Evolutionary conservation across 2,113 vertebrate species (phyloP), one percentile per base, ranked within the genome.

Genomic region (Oxyura jamaicensis): DNA sequence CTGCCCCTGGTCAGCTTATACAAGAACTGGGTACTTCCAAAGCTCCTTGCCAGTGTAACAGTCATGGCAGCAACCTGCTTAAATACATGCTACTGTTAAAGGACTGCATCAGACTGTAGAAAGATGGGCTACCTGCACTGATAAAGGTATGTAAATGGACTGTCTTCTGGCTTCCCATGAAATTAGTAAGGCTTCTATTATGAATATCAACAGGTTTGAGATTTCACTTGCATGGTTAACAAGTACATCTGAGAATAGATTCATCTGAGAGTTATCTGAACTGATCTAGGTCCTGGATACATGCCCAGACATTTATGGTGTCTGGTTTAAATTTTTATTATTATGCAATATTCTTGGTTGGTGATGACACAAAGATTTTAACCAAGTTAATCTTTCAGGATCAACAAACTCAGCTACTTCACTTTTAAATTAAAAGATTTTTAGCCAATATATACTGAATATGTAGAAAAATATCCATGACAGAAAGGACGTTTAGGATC

Each of bases 321-420:
- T 48, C 91, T 93, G 76, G 11, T 63, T 79, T 39, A 62, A 77
- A 55, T 15, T 90, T 56, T 83, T 81, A 74, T 67, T 77, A 77
- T 59, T 90, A 92, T 85, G 81, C 83, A 89, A 75, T 75, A 72
- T 31, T 93, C 63, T 71, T 71, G 31, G 71, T 91, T 77, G 39
- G 65, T 91, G 88, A 91, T 56, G 86, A 94, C 83, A 93, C 26
- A n/a, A 77, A 91, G 55, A 58, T 68, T 72, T 90, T 66, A 86
- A 93, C 52, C 52, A 65, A 86, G 73, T 68, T 96, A 59, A 90
- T 88, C 73, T 84, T 72, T 75, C 41, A 50, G 65, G 65, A 91
- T 93, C 72, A 81, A 80, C 39, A 56, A 83, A 68, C 25, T 91
- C 73, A 62, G 48, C 79, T 68, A 69, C 42, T 31, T 72, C 60